Evolutionary conservation across 2,797 vertebrate genomes (phyloP), one percentile per base, ranked within the genome.

Genomic region (Sebastes itinus): DNA sequence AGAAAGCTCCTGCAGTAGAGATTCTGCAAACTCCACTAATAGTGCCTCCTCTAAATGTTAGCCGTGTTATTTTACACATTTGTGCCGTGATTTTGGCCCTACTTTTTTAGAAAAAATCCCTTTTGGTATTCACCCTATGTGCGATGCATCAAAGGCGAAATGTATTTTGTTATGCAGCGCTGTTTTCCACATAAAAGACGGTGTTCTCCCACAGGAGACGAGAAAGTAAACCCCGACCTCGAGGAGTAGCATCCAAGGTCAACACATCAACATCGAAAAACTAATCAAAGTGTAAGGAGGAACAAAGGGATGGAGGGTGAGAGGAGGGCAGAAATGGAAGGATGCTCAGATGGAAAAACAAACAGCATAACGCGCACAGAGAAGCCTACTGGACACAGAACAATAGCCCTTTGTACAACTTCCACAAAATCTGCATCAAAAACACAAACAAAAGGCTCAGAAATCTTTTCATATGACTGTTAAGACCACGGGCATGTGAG

Each of bases 371-470:
- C 27, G 20, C 22, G 42, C 16, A 38, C 9, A 33, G n/a, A 61
- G 4, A 8, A 32, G 55, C 76, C 12, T 61, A 71, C 71, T 75
- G 81, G 74, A 74, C 70, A 13, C 20, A 4, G 49, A 87, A 92
- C 91, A 93, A 89, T 79, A 54, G 56, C 11, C 25, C 72, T 83
- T 90, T 91, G 74, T 87, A 1, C 59, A 2, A 20, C 54, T 63
- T 71, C 61, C 54, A 82, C 52, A 46, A 79, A 86, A 62, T 80
- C 78, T 62, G 25, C 63, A 75, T 75, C 33, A 85, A 83, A 74
- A 75, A 80, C 69, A 70, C 58, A 81, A 87, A 86, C 65, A 81
- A 71, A 66, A 67, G 75, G 30, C 77, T 88, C 69, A 62, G 64
- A 54, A 78, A 69, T 38, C 18, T n/a, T 80, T 85, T 80, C 84